A percentile compares a stretch with the other conserved stretches of the same genome.
Conservation (phyloP, 2,113 vertebrate species). For the Carassius gibelio region DNA sequence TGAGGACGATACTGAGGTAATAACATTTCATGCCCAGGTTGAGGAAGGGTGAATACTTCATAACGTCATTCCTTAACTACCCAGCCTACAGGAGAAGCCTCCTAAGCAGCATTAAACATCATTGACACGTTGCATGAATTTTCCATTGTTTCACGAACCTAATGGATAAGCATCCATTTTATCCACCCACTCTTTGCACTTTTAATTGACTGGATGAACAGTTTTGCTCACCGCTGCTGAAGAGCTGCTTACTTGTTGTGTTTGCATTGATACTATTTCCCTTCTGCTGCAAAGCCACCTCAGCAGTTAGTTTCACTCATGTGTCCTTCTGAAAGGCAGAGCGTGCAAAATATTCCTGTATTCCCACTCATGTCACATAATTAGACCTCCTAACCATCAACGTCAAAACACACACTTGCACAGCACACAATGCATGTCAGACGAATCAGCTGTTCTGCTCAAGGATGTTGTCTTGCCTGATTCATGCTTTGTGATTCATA, state of each 20-base stretch:
- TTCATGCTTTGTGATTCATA: slow-evolving; percentile 1
- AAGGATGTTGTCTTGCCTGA: slow-evolving; percentile 2
- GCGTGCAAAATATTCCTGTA: background rate
- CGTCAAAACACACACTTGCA: background rate
- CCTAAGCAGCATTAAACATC: background rate
- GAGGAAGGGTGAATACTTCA: background rate
- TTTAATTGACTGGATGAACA: background rate
- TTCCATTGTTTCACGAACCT: background rate
- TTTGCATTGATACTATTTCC: background rate
- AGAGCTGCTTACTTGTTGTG: background rate
- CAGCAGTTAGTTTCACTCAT: background rate
- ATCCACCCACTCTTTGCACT: background rate
- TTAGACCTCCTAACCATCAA: background rate
- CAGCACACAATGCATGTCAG: background rate
- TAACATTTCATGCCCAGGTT: background rate
- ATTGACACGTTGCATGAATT: background rate
- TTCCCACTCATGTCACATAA: background rate
- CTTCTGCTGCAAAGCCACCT: background rate
- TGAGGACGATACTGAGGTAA: slow-evolving; percentile 82
- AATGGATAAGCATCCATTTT: background rate
- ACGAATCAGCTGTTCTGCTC: background rate
- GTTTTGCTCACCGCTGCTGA: background rate
- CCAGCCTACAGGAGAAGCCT: background rate
- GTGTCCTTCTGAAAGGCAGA: background rate
- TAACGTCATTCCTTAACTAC: background rate